Conservation (phyloP, 1,140 invertebrate species). For the Drosophila teissieri region DNA sequence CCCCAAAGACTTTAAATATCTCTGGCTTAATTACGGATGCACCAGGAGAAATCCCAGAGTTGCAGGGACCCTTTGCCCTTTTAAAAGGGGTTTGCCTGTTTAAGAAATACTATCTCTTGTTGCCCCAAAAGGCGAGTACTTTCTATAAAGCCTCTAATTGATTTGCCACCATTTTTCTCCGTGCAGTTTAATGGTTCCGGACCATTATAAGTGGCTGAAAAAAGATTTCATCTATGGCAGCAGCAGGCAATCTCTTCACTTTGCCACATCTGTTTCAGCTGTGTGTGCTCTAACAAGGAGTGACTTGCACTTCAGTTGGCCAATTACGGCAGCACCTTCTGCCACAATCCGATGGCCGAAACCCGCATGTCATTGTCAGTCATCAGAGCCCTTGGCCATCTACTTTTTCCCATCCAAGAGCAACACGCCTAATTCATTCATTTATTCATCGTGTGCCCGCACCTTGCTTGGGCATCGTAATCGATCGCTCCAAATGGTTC, state of each 20-base stretch:
- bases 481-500: slow-evolving; percentile 48
- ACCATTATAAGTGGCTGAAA: not conserved
- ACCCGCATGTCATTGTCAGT: slow-evolving; percentile 50
- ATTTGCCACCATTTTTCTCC: not conserved
- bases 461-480: slow-evolving; percentile 41
- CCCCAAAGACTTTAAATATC: slow-evolving; percentile 21
- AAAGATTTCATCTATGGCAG: slow-evolving; percentile 5
- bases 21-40: slow-evolving; percentile 18
- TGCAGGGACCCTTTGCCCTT: too few relatives aligned
- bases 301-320: slow-evolving; percentile 26
- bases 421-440: slow-evolving; percentile 40
- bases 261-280: slow-evolving; percentile 10
- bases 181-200: not conserved
- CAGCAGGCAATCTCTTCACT: not conserved
- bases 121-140: not conserved
- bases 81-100: too few relatives aligned
- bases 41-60: not conserved
- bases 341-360: slow-evolving; percentile 16
- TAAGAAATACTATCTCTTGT: not conserved
- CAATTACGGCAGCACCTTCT: slow-evolving; percentile 22
- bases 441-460: slow-evolving; percentile 53
- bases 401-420: not conserved
- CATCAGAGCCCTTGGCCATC: slow-evolving; percentile 40
- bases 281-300: slow-evolving; percentile 20
- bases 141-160: too few relatives aligned